Conservation (phyloP, 2,113 vertebrate genomes). For the Propithecus coquereli region DNA sequence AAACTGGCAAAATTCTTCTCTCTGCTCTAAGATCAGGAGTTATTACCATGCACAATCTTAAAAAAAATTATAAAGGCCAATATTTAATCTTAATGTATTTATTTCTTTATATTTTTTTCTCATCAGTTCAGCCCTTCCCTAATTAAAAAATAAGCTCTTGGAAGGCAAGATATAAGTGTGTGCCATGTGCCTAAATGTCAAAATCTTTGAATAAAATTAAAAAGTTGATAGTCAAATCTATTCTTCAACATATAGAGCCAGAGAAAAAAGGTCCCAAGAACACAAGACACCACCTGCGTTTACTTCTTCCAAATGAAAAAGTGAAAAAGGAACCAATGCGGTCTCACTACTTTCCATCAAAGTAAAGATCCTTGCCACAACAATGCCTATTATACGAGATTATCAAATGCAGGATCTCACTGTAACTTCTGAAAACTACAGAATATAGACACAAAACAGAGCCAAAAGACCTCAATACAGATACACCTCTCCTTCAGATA, state of each 20-base stretch:
- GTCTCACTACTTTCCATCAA: constrained; percentile 70
- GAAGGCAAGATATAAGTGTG: neutral
- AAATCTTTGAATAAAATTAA: constrained; percentile 8
- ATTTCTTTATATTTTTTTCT: constrained; percentile 16
- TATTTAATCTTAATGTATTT: neutral
- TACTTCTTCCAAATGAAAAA: constrained; percentile 59
- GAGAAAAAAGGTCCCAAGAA: constrained; percentile 15
- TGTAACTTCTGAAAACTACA: neutral
- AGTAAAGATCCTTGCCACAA: constrained; percentile 63
- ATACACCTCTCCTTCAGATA: neutral
- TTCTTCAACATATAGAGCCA: constrained; percentile 9
- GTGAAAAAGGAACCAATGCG: constrained; percentile 76
- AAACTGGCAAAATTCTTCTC: neutral
- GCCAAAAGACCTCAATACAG: neutral
- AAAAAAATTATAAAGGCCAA: neutral
- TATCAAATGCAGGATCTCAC: constrained; percentile 30
- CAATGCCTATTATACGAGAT: constrained; percentile 33
- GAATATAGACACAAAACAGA: neutral
- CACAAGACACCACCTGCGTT: constrained; percentile 62
- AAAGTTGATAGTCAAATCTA: neutral
- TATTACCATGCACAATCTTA: neutral
- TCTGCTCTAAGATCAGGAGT: neutral
- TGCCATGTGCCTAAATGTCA: neutral
- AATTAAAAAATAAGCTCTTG: neutral
- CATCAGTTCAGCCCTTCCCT: neutral